Evolutionary conservation across 2,113 vertebrate genomes (phyloP).

Genomic region (Engystomops pustulosus): DNA sequence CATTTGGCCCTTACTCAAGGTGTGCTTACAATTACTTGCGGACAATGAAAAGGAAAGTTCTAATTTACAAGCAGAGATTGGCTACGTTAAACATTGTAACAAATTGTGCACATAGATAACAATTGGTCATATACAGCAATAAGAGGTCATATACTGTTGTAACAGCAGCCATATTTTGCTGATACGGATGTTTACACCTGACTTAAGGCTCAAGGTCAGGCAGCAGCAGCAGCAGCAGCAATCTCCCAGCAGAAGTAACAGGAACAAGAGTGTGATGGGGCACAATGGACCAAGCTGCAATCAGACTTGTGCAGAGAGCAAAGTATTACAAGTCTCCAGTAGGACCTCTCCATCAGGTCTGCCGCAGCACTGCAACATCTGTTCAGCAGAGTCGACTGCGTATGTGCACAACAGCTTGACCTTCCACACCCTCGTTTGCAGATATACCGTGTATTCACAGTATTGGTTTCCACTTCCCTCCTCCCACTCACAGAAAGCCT

Average conservation of each 20-base stretch:
- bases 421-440: background rate
- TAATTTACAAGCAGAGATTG: too few species aligned
- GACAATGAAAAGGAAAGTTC: too few species aligned
- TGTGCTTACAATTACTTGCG: too few species aligned
- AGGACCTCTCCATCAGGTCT: background rate
- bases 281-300: background rate
- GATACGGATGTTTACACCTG: constrained; percentile 8
- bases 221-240: constrained; percentile 5
- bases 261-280: background rate
- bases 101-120: too few species aligned
- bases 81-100: too few species aligned
- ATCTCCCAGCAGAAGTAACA: background rate
- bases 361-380: constrained; percentile 7
- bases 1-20: too few species aligned
- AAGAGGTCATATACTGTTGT: background rate
- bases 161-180: background rate
- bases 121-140: too few species aligned
- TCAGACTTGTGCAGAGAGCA: background rate
- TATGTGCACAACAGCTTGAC: background rate
- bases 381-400: background rate
- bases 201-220: constrained; percentile 24
- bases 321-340: background rate
- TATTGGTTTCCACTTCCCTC: background rate
- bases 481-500: background rate
- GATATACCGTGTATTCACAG: background rate